These are phyloP conservation scores for Psilanteris sp. DNA, from an alignment of 1,140 invertebrate species.

Conservation along the genomic window DNA sequence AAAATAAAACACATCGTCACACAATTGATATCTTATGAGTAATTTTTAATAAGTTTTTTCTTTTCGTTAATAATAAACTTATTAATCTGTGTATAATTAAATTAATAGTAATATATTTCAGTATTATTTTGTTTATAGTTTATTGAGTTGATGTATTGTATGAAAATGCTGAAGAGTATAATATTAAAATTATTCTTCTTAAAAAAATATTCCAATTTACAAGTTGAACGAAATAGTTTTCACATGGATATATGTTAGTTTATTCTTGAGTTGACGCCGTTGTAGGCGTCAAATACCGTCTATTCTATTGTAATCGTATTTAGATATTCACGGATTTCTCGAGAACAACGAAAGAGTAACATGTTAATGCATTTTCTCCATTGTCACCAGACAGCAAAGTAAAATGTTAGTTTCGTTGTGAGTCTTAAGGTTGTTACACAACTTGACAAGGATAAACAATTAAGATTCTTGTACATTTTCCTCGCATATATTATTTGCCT, in stretches of 20 bases:
- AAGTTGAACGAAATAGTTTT: conserved; percentile 15
- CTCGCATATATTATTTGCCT: conserved; percentile 11
- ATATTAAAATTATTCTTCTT: too few species aligned
- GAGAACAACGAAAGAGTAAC: conserved; percentile 49
- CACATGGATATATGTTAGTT: conserved; percentile 15
- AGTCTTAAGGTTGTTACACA: conserved; percentile 44
- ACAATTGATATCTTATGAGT: too few species aligned
- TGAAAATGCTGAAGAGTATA: too few species aligned
- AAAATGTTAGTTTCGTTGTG: conserved; percentile 30
- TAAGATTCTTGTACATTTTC: conserved; percentile 46
- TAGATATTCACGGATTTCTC: conserved; percentile 53
- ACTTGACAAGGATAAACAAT: conserved; percentile 32
- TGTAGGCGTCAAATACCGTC: conserved; percentile 51
- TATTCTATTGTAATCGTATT: conserved; percentile 42
- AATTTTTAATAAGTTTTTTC: too few species aligned
- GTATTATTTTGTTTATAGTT: too few species aligned
- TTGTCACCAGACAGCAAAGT: conserved; percentile 40
- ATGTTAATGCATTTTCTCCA: conserved; percentile 56
- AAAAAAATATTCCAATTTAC: conserved; percentile 55
- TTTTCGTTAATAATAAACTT: too few species aligned
- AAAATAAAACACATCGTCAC: too few species aligned
- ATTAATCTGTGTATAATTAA: too few species aligned
- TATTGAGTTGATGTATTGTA: too few species aligned
- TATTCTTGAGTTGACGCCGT: conserved; percentile 3
- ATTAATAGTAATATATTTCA: too few species aligned